Base-by-base conservation (phyloP, 2,113 vertebrate genomes). In the Phodopus roborovskii region DNA sequence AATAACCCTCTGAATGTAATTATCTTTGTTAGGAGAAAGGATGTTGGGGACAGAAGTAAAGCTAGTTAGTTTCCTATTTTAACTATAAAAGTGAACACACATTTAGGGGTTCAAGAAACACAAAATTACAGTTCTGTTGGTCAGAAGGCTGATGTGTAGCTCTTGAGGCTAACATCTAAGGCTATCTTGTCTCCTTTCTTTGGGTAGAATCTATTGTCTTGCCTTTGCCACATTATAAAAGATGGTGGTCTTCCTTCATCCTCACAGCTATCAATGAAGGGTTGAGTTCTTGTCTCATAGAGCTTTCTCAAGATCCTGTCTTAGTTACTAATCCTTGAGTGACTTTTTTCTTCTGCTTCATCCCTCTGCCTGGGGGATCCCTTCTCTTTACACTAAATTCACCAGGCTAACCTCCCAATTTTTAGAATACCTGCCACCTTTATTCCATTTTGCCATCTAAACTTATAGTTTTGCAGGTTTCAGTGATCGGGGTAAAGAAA, bases 1-100 rank as follows among this genome's bases (percentile, higher is more conserved):
- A 92, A 94, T 87, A 94, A 84, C 95, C 58, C 88, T 92, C 45
- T 92, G 70, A 74, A 94, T 92, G 66, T 64, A 81, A 93, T 94
- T 94, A 81, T 45, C 77, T 70, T 91, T 71, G 73, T 91, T 92
- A 85, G 15, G 39, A 88, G 36, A 20, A 50, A 88, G 56, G 77
- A 89, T 30, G 36, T 88, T 53, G 64, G 39, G 19, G 66, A 84
- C 84, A 88, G 75, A 92, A 68, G 48, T 84, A 12, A 83, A 70
- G 74, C 66, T 15, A 39, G 62, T 28, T 74, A 16, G 9, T 56
- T 90, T 92, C 10, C 73, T 74, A 39, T n/a, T 75, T 45, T 58
- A 84, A 62, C 50, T 66, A 0, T 70, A 70, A 88, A 90, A 81
- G 88, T 88, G 56, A 88, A 50, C 9, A 68, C 36, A 68, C 86